Evolutionary conservation across 2,113 vertebrate species (phyloP), one percentile per base, ranked within the genome.

Genomic region (Hepsetus odoe): DNA sequence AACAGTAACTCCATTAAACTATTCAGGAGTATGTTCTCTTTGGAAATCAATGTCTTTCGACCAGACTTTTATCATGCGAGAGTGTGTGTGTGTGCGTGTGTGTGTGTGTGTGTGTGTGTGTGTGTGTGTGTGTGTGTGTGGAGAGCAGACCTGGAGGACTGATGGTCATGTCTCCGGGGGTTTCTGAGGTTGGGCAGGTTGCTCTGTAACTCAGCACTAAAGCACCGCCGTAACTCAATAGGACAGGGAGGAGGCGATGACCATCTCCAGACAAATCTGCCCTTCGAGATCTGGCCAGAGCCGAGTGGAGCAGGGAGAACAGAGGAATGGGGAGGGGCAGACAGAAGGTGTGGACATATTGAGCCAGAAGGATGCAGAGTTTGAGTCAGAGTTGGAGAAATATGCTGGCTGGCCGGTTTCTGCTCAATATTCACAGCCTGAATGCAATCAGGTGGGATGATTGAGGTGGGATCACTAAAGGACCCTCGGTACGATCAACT

Each of bases 171-270:
- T 22, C 42, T 71, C 20, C 8, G 46, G 26, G 67, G 49, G 56
- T n/a, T 64, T 56, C 64, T 22, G 18, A 38, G 2, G 32, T 74
- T 32, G 9, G 0, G 20, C 22, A 24, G 53, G 71, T 74, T 72
- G 65, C 14, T 10, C 10, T 46, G 53, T 72, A 79, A 80, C 85
- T 85, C 87, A 80, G 69, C 51, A 42, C 56, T 81, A 86, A 88
- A 83, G 79, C 80, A 79, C 77, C 24, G 33, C 66, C 77, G 56
- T 85, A 85, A 87, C 84, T 88, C 79, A 84, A 68, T 80, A 71
- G 81, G 74, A 76, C 28, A 62, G 20, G 71, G 46, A 83, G 85
- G 70, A 74, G 56, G 30, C 44, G 38, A 72, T 51, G n/a, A 64
- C 58, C 74, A 84, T 88, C 75, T 82, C 68, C 59, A 72, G 77